Base-by-base conservation (phyloP, 2,888 invertebrate species). In the Linyphia triangularis region DNA sequence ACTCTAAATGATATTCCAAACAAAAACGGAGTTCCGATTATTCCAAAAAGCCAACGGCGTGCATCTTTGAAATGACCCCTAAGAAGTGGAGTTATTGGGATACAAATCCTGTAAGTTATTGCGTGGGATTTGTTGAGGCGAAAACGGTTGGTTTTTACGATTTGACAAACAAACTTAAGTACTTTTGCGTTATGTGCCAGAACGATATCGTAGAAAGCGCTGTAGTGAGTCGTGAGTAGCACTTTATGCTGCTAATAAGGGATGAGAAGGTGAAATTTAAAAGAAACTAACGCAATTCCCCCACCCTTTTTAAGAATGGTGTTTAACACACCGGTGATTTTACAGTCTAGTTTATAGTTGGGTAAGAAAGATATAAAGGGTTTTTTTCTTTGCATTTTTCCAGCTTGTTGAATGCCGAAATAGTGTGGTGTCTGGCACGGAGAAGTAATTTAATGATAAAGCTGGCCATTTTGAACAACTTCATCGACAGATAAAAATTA, bases 151-250 rank as follows among this genome's bases (percentile, higher is more conserved):
- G 16, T 16, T 79, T 86, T 79, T 86, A 72, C 57, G 78, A 75
- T 75, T 69, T 57, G 57, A 65, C 81, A 81, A 88, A 81, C 69
- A 88, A 88, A 88, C 75, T 73, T 78, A 73, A 61, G 72, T 72
- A 37, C 40, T 22, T 57, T 59, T 67, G 22, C 81, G 85, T 85
- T 78, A 78, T 79, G 70, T 30, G 30, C 22, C 40, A 73, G 86
- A 88, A 69, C 79, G 81, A 81, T 37, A 40, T 79, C 22, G 26
- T 16, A 67, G 77, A 85, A 85, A n/a, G n/a, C n/a, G 51, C n/a
- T n/a, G 13, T 51, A 51, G 9, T 13, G n/a, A 51, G 51, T 51
- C n/a, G 13, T n/a, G 16, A 40, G 51, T 9, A 51, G 51, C n/a
- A 51, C 51, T 51, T 51, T n/a, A 5, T 51, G n/a, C 3, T 6